Percentiles rank a stretch among this genome's conserved stretches.
These are phyloP conservation scores for Pantelozetes paolii DNA, from an alignment of 2,888 invertebrate genomes.

Conservation along the genomic window DNA sequence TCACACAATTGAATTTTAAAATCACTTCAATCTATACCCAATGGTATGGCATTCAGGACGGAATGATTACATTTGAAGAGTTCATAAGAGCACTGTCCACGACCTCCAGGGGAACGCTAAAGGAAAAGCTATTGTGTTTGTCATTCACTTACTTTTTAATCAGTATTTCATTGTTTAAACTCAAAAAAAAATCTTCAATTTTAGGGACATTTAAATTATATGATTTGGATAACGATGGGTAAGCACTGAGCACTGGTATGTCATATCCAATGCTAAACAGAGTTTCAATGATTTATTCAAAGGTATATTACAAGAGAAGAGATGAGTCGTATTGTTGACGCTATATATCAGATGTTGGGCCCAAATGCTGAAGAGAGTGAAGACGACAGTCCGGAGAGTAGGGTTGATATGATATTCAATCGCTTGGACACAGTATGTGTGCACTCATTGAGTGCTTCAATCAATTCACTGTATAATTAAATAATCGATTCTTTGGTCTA, in stretches of 20 bases:
- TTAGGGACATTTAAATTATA: slow-evolving; percentile 41
- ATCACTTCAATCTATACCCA: neutral
- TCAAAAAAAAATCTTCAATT: neutral
- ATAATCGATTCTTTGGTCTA: neutral
- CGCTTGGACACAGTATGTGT: slow-evolving; percentile 31
- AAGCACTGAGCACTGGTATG: neutral
- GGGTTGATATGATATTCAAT: slow-evolving; percentile 38
- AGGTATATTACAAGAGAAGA: slow-evolving; percentile 39
- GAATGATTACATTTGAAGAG: slow-evolving; percentile 97
- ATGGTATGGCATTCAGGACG: slow-evolving; percentile 65
- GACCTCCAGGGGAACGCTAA: slow-evolving; percentile 94
- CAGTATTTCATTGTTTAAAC: neutral
- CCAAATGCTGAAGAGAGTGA: neutral
- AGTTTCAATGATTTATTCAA: neutral
- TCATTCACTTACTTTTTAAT: slow-evolving; percentile 49
- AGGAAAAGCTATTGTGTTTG: slow-evolving; percentile 97
- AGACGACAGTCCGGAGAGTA: slow-evolving; percentile 10
- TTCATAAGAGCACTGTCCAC: slow-evolving; percentile 95
- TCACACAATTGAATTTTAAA: neutral
- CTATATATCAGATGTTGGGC: slow-evolving; percentile 39
- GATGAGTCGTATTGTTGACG: slow-evolving; percentile 36
- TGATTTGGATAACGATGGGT: slow-evolving; percentile 26
- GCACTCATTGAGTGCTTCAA: neutral
- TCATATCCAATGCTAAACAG: neutral
- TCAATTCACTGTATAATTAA: neutral